Evolutionary conservation across 1,140 invertebrate genomes (phyloP), one percentile per base, ranked within the genome.

Genomic region (Popillia japonica): DNA sequence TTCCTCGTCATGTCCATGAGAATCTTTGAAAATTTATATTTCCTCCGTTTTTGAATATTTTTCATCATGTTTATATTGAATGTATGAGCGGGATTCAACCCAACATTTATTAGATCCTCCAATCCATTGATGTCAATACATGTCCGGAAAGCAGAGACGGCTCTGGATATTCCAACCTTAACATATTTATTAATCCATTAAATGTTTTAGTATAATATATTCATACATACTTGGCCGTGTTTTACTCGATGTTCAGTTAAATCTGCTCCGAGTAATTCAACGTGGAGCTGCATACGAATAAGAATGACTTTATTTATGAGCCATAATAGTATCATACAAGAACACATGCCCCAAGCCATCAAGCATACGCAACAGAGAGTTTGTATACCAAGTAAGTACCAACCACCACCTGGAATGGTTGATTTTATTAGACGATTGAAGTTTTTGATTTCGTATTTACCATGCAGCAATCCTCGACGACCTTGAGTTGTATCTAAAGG

Each of bases 211-310:
- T 23, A 6, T 20, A 27, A 6, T n/a, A 20, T 48, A 55, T 17
- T 48, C 22, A 59, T 10, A 34, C 42, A 48, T 75, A 78, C 78
- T 44, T 76, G 73, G 40, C 89, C 87, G 83, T 92, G 90, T 80
- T 88, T 87, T 75, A 97, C 93, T 72, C 91, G 90, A 87, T 97
- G 96, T 84, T 97, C 96, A 0, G 93, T 92, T 14, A 96, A 88
- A 89, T 97, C 96, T 11, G 96, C 96, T 3, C 96, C 96, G 0
- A 97, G 85, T 20, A 97, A 87, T 85, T 98, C 96, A 75, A 96
- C 94, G 78, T 95, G 91, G 0, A 92, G 90, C 72, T 92, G 90
- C 94, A 97, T 95, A 41, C 96, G 89, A 75, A 98, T 95, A 7
- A 93, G 92, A 82, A 96, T 88, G 4, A 96, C 88, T 83, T 91